Conservation (phyloP, 2,888 invertebrate species). For the Serrognathus titanus region DNA sequence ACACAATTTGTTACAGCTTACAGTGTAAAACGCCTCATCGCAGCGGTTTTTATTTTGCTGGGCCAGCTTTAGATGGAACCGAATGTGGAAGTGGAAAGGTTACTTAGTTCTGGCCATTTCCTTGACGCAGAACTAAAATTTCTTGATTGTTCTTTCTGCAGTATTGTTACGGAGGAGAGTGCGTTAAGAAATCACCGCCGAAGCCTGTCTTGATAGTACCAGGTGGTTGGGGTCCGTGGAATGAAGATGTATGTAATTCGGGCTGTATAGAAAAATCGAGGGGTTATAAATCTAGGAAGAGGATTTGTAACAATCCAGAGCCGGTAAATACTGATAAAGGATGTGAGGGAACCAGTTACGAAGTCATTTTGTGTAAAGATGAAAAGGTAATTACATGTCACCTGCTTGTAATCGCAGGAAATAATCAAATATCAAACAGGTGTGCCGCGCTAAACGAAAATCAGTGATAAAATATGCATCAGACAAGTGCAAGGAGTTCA, state of each 20-base stretch:
- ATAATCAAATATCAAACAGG: slow-evolving; percentile 42
- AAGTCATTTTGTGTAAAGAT: slow-evolving; percentile 67
- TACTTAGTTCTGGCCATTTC: neutral
- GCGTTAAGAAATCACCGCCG: slow-evolving; percentile 49
- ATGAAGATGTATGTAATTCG: slow-evolving; percentile 58
- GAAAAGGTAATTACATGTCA: slow-evolving; percentile 49
- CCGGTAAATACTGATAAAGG: slow-evolving; percentile 53
- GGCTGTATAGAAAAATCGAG: slow-evolving; percentile 63
- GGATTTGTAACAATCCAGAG: slow-evolving; percentile 55
- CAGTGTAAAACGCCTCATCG: slow-evolving; percentile 71
- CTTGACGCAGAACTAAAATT: too few species aligned
- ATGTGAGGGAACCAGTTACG: slow-evolving; percentile 62
- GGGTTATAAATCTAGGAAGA: slow-evolving; percentile 58
- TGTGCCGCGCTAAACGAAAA: slow-evolving; percentile 45
- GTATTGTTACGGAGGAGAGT: slow-evolving; percentile 68
- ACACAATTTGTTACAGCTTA: slow-evolving; percentile 61
- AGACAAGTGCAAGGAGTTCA: slow-evolving; percentile 62
- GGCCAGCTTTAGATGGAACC: slow-evolving; percentile 81
- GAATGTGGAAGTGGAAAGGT: slow-evolving; percentile 65
- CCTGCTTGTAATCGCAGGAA: slow-evolving; percentile 21
- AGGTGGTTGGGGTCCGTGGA: slow-evolving; percentile 67
- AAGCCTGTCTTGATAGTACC: slow-evolving; percentile 44
- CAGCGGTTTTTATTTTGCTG: slow-evolving; percentile 71
- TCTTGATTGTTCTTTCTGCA: slow-evolving; percentile 37
- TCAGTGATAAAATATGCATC: slow-evolving; percentile 59